Base-by-base conservation (phyloP, 2,113 vertebrate genomes). In the Canis aureus region DNA sequence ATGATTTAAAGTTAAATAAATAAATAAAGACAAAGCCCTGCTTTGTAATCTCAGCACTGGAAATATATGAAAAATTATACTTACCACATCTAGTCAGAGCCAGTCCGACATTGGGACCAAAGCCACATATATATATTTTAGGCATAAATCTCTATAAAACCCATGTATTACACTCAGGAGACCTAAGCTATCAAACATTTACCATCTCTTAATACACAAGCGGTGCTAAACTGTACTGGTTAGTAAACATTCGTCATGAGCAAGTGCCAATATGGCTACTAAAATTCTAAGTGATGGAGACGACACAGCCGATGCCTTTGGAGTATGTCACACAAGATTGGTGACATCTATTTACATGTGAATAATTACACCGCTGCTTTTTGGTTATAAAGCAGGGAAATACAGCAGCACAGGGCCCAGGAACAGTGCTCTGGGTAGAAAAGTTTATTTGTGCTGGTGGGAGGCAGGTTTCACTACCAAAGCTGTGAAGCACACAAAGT, bases 91-190 rank as follows among this genome's bases (percentile, higher is more conserved):
- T 73, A 97, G 97, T 97, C 98, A 98, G 98, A 98, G 91, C 87
- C 91, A 98, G 97, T 84, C 98, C 67, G 74, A 96, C 94, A 86
- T 64, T 98, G 96, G 97, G 98, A 98, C 97, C 98, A 98, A 98
- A 97, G 97, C 67, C 97, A 97, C 66, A 94, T 97, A 91, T 96
- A 91, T 96, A 97, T 98, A 98, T 98, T 98, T 98, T 97, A 98
- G 98, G 97, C 88, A 98, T 97, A 98, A 98, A 98, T 98, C 98
- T 98, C 97, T 98, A 98, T 96, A 97, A 98, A 98, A 98, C 96
- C 97, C 86, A 86, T 29, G 93, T 87, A 98, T 94, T 98, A 97
- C 89, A 98, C 98, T 97, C 98, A 84, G 67, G 98, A 98, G 98
- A 98, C 98, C 97, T 78, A 59, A 95, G 92, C 97, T 98, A 98